Conservation (phyloP, 1,140 invertebrate genomes). For the Tribolium madens region DNA sequence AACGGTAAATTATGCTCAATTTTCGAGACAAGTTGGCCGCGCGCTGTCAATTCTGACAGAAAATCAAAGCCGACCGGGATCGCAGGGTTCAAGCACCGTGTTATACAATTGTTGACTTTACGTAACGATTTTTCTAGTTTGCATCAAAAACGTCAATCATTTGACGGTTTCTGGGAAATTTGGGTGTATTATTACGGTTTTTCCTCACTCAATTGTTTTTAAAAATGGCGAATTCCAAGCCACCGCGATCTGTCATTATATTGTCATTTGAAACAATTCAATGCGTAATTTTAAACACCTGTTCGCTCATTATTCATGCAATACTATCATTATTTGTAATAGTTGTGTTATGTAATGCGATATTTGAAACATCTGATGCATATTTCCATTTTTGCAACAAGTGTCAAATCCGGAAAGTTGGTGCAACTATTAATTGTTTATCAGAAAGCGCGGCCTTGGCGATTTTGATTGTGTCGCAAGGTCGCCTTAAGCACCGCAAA, state of each 20-base stretch:
- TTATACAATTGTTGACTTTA: not conserved
- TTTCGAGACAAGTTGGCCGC: not conserved
- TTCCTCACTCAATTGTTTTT: too few species aligned
- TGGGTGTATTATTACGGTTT: not conserved
- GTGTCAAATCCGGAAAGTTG: not conserved
- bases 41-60: not conserved
- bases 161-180: not conserved
- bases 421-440: not conserved
- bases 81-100: not conserved
- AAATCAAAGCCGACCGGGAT: not conserved
- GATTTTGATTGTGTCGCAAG: slow-evolving; percentile 2
- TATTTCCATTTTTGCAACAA: not conserved
- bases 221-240: too few species aligned
- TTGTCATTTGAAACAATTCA: not conserved
- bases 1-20: slow-evolving; percentile 9
- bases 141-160: not conserved
- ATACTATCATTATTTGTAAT: not conserved
- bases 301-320: not conserved
- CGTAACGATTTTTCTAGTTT: not conserved
- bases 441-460: not conserved
- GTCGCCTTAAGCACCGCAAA: too few species aligned
- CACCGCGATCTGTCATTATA: too few species aligned
- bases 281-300: not conserved
- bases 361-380: not conserved
- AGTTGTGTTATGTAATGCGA: not conserved